Percentiles rank a stretch among this genome's conserved stretches.
phyloP scores from a whole-genome alignment of 2,797 vertebrate genomes.

The Remorina albescens region DNA sequence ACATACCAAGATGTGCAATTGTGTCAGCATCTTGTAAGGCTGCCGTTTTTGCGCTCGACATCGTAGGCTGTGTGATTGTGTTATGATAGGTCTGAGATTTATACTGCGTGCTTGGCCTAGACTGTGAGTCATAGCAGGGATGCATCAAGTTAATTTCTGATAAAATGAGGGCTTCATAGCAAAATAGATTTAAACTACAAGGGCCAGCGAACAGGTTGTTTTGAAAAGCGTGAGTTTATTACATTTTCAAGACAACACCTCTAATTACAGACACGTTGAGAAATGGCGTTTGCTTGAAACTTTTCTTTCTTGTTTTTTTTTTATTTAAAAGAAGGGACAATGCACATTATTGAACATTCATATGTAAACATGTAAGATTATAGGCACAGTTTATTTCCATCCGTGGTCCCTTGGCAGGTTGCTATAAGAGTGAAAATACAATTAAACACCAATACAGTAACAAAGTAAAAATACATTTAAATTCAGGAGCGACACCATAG shows the following conservation, averaged over 20 bases:
- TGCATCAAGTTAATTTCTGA: conserved; percentile 50
- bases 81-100: conserved; percentile 64
- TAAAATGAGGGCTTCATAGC: not conserved
- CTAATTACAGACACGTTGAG: conserved; percentile 6
- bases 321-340: no score
- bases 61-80: conserved; percentile 56
- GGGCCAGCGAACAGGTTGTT: conserved; percentile 15
- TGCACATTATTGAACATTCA: no score
- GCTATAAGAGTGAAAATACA: no score
- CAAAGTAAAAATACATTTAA: no score
- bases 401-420: no score
- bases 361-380: no score
- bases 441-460: no score
- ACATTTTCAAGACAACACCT: not conserved
- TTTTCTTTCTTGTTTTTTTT: no score
- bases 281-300: conserved; percentile 50
- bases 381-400: no score
- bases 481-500: no score
- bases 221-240: not conserved
- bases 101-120: conserved; percentile 68
- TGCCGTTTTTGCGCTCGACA: conserved; percentile 31
- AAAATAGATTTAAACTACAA: conserved; percentile 5
- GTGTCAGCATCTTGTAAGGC: conserved; percentile 38
- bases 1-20: conserved; percentile 4
- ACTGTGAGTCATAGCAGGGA: conserved; percentile 65